These are phyloP conservation scores for Poliocrania exsul DNA, from an alignment of 2,797 vertebrate genomes.

Conservation along the genomic window DNA sequence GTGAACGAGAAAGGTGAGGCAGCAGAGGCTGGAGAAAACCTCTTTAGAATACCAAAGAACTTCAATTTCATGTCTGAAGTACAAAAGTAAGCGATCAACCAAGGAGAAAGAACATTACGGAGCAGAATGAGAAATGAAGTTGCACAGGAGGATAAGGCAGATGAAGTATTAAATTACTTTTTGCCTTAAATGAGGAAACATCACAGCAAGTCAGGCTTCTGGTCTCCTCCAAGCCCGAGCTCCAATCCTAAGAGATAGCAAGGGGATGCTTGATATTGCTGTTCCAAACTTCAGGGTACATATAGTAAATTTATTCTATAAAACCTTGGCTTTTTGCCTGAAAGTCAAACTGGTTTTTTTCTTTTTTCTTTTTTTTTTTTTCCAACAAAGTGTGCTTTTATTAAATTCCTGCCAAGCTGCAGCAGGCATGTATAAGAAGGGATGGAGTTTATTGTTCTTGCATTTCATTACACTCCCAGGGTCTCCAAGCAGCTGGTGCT, in stretches of 20 bases:
- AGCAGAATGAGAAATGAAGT: conserved; percentile 66
- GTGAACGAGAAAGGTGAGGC: not conserved
- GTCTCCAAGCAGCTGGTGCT: not conserved
- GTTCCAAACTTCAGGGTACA: not conserved
- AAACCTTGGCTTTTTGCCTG: not conserved
- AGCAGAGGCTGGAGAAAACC: conserved; percentile 18
- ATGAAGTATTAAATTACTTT: conserved; percentile 43
- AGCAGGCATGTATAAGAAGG: not conserved
- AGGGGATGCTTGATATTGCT: not conserved
- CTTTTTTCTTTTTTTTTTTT: not conserved
- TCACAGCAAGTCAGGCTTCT: not conserved
- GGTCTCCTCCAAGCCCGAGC: not conserved
- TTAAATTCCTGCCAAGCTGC: not conserved
- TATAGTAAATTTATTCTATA: not conserved
- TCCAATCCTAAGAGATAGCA: not conserved
- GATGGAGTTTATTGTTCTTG: not conserved
- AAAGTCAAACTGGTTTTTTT: not conserved
- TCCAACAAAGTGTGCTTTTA: not conserved
- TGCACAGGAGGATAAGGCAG: conserved; percentile 44
- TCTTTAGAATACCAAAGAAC: conserved; percentile 60
- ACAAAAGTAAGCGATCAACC: conserved; percentile 59
- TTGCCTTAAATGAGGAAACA: not conserved
- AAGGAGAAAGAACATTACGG: conserved; percentile 69
- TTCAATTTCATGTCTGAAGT: conserved; percentile 54
- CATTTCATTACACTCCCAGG: not conserved